Percentiles rank a stretch among this genome's conserved stretches.
These are phyloP conservation scores for Tragelaphus strepsiceros DNA, from an alignment of 2,113 vertebrate genomes.

Conservation along the genomic window DNA sequence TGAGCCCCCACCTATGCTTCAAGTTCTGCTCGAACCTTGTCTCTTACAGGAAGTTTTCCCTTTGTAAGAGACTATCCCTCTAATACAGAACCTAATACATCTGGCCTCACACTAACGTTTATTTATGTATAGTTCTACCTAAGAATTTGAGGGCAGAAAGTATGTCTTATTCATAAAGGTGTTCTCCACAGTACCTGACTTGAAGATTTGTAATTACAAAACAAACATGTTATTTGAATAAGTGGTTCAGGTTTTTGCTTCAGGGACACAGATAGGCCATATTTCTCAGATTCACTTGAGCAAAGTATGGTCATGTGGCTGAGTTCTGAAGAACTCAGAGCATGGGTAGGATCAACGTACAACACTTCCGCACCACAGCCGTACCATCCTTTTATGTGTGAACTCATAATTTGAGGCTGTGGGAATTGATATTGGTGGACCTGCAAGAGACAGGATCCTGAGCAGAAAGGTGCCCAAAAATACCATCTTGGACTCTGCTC, in stretches of 20 bases:
- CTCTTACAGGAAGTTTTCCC: neutral
- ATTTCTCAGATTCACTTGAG: neutral
- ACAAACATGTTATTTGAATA: neutral
- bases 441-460: neutral
- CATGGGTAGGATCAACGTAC: neutral
- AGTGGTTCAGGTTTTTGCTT: neutral
- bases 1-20: neutral
- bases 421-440: neutral
- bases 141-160: neutral
- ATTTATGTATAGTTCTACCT: neutral
- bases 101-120: neutral
- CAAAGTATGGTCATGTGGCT: neutral
- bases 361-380: neutral
- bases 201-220: neutral
- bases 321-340: neutral
- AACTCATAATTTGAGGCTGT: neutral
- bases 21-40: neutral
- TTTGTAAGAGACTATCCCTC: neutral
- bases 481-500: neutral
- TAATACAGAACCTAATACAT: neutral
- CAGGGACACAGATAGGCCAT: neutral
- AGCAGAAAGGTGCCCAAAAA: neutral
- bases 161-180: neutral
- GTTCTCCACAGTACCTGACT: neutral
- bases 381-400: neutral